A percentile compares a stretch with the other conserved stretches of the same genome.
These are phyloP conservation scores for Arothron firmamentum DNA, from an alignment of 2,113 vertebrate genomes.

Conservation along the genomic window DNA sequence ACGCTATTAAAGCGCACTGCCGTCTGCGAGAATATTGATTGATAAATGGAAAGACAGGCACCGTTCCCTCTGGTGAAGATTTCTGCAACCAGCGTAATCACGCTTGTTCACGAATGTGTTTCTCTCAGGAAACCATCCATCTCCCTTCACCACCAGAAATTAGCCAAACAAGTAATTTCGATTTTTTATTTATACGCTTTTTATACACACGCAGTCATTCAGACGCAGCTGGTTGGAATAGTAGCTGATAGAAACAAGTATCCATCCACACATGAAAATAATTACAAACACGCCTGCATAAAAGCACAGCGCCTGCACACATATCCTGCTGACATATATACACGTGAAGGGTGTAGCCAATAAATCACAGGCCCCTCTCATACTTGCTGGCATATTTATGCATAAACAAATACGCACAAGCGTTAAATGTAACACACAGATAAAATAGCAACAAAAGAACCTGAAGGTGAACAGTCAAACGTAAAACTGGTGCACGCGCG, in stretches of 20 bases:
- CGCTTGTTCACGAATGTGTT: too few species aligned
- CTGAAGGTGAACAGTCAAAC: constrained; percentile 30
- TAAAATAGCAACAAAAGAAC: background rate
- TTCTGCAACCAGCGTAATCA: too few species aligned
- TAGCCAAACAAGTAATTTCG: too few species aligned
- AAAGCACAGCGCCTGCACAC: constrained; percentile 40
- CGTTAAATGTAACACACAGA: constrained; percentile 7
- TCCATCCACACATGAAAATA: constrained; percentile 72
- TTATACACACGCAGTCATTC: too few species aligned
- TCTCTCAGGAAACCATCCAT: too few species aligned
- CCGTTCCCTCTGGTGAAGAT: background rate
- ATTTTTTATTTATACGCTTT: too few species aligned
- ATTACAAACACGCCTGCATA: constrained; percentile 62
- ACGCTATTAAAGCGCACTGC: constrained; percentile 36
- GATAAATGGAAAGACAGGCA: constrained; percentile 43
- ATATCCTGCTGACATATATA: constrained; percentile 65
- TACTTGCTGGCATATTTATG: background rate
- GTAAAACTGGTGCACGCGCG: constrained; percentile 46
- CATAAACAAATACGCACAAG: background rate
- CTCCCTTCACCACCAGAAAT: too few species aligned
- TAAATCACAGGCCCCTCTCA: constrained; percentile 18
- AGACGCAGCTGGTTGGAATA: too few species aligned
- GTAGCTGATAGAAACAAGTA: constrained; percentile 53
- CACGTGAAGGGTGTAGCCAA: constrained; percentile 60
- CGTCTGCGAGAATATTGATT: constrained; percentile 45